Percentiles rank a stretch among this genome's conserved stretches.
phyloP scores from a whole-genome alignment of 2,113 vertebrate genomes.

The Cebus imitator region DNA sequence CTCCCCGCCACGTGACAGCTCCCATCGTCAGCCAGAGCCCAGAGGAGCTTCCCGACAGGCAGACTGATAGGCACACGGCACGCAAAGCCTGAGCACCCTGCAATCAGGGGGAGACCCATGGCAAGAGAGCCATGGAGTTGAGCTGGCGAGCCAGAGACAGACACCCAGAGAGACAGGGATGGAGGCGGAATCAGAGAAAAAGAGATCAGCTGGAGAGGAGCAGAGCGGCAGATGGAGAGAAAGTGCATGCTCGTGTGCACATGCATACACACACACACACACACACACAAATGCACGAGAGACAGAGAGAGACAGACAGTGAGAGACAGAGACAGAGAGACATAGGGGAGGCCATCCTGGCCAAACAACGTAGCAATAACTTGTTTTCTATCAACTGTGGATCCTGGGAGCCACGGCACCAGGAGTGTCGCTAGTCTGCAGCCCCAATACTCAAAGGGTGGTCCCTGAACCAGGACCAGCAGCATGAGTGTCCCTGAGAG shows the following conservation, averaged over 20 bases:
- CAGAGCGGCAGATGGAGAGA: neutral
- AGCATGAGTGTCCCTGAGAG: fast-evolving
- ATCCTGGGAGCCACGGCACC: neutral
- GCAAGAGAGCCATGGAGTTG: neutral
- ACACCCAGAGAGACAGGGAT: neutral
- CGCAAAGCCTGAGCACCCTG: neutral
- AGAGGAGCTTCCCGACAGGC: conserved; percentile 39
- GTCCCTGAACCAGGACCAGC: fast-evolving
- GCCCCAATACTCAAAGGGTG: neutral
- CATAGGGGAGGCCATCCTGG: neutral
- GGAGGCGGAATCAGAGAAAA: neutral
- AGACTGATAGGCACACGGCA: fast-evolving
- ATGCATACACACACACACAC: neutral
- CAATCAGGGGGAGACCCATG: neutral
- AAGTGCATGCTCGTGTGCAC: neutral
- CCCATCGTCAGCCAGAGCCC: conserved; percentile 28
- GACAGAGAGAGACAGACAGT: neutral
- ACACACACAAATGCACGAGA: too few species aligned
- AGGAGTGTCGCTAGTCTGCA: neutral
- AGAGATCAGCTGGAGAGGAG: neutral
- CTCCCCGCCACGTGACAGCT: conserved; percentile 61
- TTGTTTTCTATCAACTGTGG: fast-evolving
- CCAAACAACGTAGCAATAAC: neutral
- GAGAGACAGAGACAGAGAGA: too few species aligned
- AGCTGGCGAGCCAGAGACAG: neutral